A percentile compares a stretch with the other conserved stretches of the same genome.
Conservation (phyloP, 2,888 invertebrate species). For the Scelioninae gen. 1 region DNA sequence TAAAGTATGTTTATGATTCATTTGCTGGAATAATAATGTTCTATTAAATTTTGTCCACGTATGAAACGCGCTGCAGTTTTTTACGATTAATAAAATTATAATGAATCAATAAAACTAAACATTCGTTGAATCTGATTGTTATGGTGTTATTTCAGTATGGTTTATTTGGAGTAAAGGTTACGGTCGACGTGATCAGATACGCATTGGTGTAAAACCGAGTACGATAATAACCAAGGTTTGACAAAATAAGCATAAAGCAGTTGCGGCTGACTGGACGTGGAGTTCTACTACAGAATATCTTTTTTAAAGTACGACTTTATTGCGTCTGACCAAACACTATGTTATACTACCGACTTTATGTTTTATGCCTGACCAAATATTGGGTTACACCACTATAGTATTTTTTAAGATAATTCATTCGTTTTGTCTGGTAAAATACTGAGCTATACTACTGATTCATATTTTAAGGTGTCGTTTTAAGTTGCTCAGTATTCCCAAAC, state of each 20-base stretch:
- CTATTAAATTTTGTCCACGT: constrained; percentile 47
- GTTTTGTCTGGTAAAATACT: no score
- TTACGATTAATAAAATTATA: constrained; percentile 59
- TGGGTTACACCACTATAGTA: no score
- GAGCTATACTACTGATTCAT: no score
- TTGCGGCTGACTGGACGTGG: no score
- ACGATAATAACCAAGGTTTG: constrained; percentile 13
- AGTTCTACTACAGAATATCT: no score
- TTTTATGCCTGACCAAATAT: no score
- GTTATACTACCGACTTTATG: no score
- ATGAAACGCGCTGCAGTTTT: constrained; percentile 25
- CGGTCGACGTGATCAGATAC: constrained; percentile 31
- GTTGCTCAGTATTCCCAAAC: no score
- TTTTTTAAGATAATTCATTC: no score
- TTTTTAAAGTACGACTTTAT: no score
- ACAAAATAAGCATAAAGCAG: neutral
- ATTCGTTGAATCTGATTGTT: constrained; percentile 29
- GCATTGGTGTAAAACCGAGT: constrained; percentile 4
- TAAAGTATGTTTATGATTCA: constrained; percentile 45
- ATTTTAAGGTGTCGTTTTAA: no score
- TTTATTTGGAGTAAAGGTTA: constrained; percentile 33
- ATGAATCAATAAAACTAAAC: constrained; percentile 47
- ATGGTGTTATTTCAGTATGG: constrained; percentile 15
- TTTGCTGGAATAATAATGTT: constrained; percentile 34
- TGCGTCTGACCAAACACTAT: no score